Evolutionary conservation across 92 coral and sea anemone genomes (phyloP).

Genomic region (Porites divaricata): DNA sequence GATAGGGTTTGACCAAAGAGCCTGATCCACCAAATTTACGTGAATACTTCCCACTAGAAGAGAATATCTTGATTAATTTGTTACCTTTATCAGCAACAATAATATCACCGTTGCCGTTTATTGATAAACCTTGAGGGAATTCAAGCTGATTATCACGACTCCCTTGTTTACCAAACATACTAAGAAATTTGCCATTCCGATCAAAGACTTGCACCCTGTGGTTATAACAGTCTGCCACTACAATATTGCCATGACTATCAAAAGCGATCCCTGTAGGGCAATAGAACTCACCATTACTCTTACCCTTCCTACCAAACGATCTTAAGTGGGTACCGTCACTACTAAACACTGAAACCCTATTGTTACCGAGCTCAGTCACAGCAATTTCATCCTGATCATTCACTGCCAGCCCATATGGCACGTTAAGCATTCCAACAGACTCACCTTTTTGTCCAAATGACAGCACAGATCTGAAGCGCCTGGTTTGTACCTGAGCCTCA

Average conservation of each 20-base stretch:
- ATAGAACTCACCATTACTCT: slow-evolving; percentile 1
- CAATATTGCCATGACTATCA: background rate
- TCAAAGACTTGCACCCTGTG: background rate
- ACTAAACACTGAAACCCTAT: slow-evolving; percentile 12
- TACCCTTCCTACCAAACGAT: slow-evolving; percentile 21
- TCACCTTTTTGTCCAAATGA: slow-evolving; percentile 18
- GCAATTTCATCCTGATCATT: slow-evolving; percentile 14
- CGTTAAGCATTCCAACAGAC: background rate
- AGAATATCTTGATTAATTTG: slow-evolving; percentile 14
- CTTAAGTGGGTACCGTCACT: slow-evolving; percentile 2
- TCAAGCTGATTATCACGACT: slow-evolving; percentile 6
- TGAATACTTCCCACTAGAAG: slow-evolving; percentile 19
- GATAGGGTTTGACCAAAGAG: background rate
- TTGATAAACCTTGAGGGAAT: slow-evolving; percentile 5
- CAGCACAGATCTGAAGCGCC: slow-evolving; percentile 7
- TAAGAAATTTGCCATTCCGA: background rate
- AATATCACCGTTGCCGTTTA: slow-evolving; percentile 23
- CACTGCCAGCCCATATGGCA: slow-evolving; percentile 24
- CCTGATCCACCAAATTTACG: background rate
- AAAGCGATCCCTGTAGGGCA: background rate
- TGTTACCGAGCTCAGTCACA: slow-evolving; percentile 8
- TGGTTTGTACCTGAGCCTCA: background rate
- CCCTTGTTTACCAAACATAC: slow-evolving; percentile 29
- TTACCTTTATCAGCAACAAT: slow-evolving; percentile 37
- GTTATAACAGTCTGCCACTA: background rate